phyloP scores from a whole-genome alignment of 2,888 invertebrate genomes.

The Eilema sororculum region DNA sequence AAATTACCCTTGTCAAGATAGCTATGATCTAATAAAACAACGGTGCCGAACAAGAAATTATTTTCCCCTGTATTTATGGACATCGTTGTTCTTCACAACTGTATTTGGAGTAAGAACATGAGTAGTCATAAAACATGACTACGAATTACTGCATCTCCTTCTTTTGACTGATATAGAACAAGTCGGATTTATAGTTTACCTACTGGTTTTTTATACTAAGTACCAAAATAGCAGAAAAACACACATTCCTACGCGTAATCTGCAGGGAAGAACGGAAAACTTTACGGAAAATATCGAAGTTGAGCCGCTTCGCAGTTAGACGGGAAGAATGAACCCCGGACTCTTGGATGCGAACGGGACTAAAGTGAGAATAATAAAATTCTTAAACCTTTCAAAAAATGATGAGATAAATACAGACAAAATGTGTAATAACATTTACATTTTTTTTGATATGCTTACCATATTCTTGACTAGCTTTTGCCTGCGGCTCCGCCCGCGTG shows the following conservation, averaged over 20 bases:
- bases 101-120: neutral
- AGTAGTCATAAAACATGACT: neutral
- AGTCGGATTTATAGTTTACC: neutral
- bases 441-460: too few species aligned
- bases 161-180: neutral
- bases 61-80: constrained; percentile 26
- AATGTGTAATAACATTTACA: too few species aligned
- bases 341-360: too few species aligned
- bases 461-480: too few species aligned
- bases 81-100: neutral
- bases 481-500: too few species aligned
- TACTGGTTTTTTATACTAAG: neutral
- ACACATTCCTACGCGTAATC: neutral
- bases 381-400: too few species aligned
- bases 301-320: too few species aligned
- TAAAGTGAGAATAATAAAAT: too few species aligned
- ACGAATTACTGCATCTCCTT: neutral
- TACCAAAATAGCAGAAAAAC: neutral
- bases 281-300: too few species aligned
- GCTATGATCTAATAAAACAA: constrained; percentile 51
- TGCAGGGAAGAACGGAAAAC: neutral
- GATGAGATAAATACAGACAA: too few species aligned
- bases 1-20: constrained; percentile 53
- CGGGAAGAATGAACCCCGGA: too few species aligned
- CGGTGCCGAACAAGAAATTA: constrained; percentile 40